Percentiles rank a stretch among this genome's conserved stretches.
Evolutionary conservation across 1,140 invertebrate genomes (phyloP).

Genomic region (Pectinophora gossypiella): DNA sequence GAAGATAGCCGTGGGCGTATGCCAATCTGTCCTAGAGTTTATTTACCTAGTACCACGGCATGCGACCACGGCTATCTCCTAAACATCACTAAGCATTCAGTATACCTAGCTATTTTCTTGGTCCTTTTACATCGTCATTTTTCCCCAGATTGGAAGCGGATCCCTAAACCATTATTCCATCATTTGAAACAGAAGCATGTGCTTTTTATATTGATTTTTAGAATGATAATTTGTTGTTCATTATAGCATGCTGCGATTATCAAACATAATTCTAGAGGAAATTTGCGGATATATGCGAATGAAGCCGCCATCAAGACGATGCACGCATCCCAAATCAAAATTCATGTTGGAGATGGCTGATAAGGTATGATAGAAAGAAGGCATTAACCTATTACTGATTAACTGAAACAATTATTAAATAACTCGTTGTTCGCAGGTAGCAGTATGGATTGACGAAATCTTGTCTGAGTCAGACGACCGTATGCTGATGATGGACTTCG

Average conservation of each 20-base stretch:
- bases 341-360: slow-evolving; percentile 65
- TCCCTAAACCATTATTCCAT: too few relatives aligned
- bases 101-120: too few relatives aligned
- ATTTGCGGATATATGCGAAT: slow-evolving; percentile 44
- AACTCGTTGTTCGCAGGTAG: slow-evolving; percentile 36
- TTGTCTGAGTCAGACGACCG: slow-evolving; percentile 56
- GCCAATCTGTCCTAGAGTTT: too few relatives aligned
- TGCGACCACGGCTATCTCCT: too few relatives aligned
- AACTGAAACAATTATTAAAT: background rate
- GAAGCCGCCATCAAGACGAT: slow-evolving; percentile 35
- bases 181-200: too few relatives aligned
- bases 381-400: background rate
- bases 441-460: slow-evolving; percentile 64
- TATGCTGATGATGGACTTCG: slow-evolving; percentile 68
- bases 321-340: slow-evolving; percentile 40
- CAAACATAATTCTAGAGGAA: slow-evolving; percentile 52
- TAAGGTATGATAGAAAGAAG: slow-evolving; percentile 32
- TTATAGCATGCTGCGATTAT: slow-evolving; percentile 52
- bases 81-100: too few relatives aligned
- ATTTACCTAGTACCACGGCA: too few relatives aligned
- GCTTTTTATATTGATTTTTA: too few relatives aligned
- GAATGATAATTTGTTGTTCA: background rate
- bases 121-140: too few relatives aligned
- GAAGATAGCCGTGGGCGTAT: too few relatives aligned
- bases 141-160: too few relatives aligned